These are phyloP conservation scores for Heliconius hortense DNA, from an alignment of 2,888 invertebrate genomes.

Conservation along the genomic window DNA sequence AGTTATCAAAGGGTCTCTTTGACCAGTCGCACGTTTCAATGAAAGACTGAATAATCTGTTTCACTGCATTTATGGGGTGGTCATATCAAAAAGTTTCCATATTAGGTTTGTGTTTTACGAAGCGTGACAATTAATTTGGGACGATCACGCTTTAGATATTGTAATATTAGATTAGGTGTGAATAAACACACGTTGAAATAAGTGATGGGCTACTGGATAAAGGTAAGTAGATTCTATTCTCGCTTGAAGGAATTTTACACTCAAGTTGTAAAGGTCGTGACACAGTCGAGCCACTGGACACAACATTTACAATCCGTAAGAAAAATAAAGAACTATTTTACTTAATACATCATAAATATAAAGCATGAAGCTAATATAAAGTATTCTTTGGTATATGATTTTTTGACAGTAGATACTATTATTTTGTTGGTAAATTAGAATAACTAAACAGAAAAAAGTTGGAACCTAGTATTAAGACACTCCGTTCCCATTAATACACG, in stretches of 20 bases:
- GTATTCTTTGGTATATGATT: too few relatives aligned
- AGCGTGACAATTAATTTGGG: constrained; percentile 30
- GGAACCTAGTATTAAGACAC: too few relatives aligned
- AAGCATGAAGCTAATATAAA: too few relatives aligned
- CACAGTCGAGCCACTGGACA: too few relatives aligned
- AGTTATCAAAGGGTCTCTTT: constrained; percentile 64
- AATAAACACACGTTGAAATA: not conserved
- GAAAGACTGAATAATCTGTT: constrained; percentile 59
- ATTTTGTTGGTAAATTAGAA: too few relatives aligned
- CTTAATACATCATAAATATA: too few relatives aligned
- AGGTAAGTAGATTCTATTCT: not conserved
- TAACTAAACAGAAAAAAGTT: too few relatives aligned
- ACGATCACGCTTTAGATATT: constrained; percentile 7
- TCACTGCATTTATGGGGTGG: constrained; percentile 53
- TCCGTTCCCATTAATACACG: too few relatives aligned
- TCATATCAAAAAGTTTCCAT: constrained; percentile 65
- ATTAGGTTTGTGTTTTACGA: constrained; percentile 37
- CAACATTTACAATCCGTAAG: too few relatives aligned
- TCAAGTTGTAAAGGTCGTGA: not conserved
- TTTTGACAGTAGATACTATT: too few relatives aligned
- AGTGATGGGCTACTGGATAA: not conserved
- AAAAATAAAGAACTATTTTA: too few relatives aligned
- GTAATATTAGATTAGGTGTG: not conserved
- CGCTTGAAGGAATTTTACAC: constrained; percentile 3
- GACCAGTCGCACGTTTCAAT: constrained; percentile 61